Evolutionary conservation across 2,797 vertebrate genomes (phyloP).

Genomic region (Sebastes minor): DNA sequence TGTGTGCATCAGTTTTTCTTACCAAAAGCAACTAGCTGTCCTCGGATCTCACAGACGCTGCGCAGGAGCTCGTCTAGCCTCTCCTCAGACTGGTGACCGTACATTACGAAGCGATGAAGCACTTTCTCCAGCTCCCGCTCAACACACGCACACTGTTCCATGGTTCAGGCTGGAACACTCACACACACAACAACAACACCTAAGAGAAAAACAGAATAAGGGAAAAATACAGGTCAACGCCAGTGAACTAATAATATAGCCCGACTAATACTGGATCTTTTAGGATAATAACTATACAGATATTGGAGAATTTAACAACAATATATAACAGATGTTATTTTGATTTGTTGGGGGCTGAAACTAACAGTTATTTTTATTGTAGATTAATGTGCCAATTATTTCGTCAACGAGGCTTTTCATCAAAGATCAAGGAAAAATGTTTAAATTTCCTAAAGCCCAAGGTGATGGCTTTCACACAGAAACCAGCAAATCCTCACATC

Average conservation of each 20-base stretch:
- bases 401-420: neutral
- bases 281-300: neutral
- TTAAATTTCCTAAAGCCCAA: neutral
- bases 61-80: slow-evolving; percentile 90
- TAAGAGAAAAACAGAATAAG: slow-evolving; percentile 1
- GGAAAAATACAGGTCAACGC: neutral
- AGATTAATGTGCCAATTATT: neutral
- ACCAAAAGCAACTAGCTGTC: slow-evolving; percentile 88
- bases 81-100: slow-evolving; percentile 90
- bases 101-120: slow-evolving; percentile 91
- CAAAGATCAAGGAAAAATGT: neutral
- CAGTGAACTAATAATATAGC: neutral
- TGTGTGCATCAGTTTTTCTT: slow-evolving; percentile 11
- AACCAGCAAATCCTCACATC: neutral
- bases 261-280: neutral
- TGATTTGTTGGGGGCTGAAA: neutral
- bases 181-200: slow-evolving; percentile 53
- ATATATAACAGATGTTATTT: neutral
- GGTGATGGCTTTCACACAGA: neutral
- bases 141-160: slow-evolving; percentile 93
- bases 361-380: neutral
- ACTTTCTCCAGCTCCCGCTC: slow-evolving; percentile 93
- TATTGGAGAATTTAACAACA: neutral
- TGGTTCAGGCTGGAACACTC: slow-evolving; percentile 71
- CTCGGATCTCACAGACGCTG: slow-evolving; percentile 88